Evolutionary conservation across 1,140 invertebrate genomes (phyloP), one percentile per base, ranked within the genome.

Genomic region (Aphidius gifuensis): DNA sequence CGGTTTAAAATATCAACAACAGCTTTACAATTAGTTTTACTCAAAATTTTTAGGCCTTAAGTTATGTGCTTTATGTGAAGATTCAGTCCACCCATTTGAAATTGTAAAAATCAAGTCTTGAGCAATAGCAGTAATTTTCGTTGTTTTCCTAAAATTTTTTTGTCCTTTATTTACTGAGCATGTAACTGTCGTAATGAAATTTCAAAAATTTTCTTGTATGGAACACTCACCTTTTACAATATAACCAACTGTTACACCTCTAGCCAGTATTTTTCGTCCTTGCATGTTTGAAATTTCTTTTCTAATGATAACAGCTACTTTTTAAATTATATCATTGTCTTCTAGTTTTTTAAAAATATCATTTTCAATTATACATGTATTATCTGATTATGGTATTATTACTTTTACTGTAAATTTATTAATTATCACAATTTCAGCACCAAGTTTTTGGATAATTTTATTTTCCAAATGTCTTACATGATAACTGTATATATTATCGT

Each of bases 1-100:
- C 44, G 3, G 42, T 55, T 58, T 5, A 59, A 16, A 21, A 65
- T 68, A 73, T 67, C 60, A 63, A 68, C 21, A 74, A 58, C 42
- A 64, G 73, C 76, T 48, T 67, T 64, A 50, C 75, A 76, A 47
- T 69, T 77, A 21, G 74, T 73, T 38, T 77, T 47, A 65, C 73
- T 77, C 61, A 76, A 74, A 16, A 74, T n/a, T 32, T 74, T 63
- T 51, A 75, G 66, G 5, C 71, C 71, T 8, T 74, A 54, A 51
- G 47, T 68, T 11, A 73, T 73, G 45, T 75, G 72, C 63, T 75
- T 72, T n/a, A n/a, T n/a, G n/a, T 5, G 59, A 66, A 4, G 71
- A 68, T 66, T 74, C 74, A 8, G 45, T 5, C 6, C 9, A 21
- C 11, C 44, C 46, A 21, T 45, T 40, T 8, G 7, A 6, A 7